These are phyloP conservation scores for Adoxophyes honmai DNA, from an alignment of 1,140 invertebrate species.

Conservation along the genomic window DNA sequence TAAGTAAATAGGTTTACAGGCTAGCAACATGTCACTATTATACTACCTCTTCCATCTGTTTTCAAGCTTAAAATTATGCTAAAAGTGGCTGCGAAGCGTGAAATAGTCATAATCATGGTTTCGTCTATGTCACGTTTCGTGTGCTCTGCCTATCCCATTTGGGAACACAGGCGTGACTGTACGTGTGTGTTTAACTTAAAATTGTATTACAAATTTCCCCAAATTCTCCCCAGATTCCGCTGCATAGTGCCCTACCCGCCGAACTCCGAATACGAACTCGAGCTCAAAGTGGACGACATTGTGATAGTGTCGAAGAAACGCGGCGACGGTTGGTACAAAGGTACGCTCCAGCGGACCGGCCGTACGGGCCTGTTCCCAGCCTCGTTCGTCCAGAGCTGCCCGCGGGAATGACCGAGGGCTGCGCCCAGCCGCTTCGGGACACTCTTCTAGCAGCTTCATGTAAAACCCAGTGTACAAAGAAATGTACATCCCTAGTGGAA, in stretches of 20 bases:
- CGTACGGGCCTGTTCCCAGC: slow-evolving; percentile 95
- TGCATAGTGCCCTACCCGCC: slow-evolving; percentile 97
- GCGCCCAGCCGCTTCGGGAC: slow-evolving; percentile 26
- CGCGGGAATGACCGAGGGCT: slow-evolving; percentile 44
- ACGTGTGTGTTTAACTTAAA: no score
- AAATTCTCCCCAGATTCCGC: slow-evolving; percentile 80
- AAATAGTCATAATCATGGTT: no score
- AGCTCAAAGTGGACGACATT: slow-evolving; percentile 93
- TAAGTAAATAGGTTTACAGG: no score
- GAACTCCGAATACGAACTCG: slow-evolving; percentile 94
- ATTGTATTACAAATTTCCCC: no score
- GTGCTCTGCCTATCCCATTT: no score
- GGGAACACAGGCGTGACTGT: no score
- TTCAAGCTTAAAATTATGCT: no score
- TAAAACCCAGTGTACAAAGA: not conserved
- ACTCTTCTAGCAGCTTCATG: slow-evolving; percentile 25
- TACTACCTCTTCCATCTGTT: no score
- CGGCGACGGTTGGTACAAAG: slow-evolving; percentile 97
- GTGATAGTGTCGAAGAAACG: slow-evolving; percentile 95
- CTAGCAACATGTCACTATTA: no score
- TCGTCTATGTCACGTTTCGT: no score
- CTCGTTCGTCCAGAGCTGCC: slow-evolving; percentile 90
- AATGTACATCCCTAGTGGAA: no score
- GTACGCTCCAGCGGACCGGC: slow-evolving; percentile 92
- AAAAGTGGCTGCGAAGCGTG: no score